Conservation (phyloP, 2,797 vertebrate genomes). For the Cirrhinus molitorella region DNA sequence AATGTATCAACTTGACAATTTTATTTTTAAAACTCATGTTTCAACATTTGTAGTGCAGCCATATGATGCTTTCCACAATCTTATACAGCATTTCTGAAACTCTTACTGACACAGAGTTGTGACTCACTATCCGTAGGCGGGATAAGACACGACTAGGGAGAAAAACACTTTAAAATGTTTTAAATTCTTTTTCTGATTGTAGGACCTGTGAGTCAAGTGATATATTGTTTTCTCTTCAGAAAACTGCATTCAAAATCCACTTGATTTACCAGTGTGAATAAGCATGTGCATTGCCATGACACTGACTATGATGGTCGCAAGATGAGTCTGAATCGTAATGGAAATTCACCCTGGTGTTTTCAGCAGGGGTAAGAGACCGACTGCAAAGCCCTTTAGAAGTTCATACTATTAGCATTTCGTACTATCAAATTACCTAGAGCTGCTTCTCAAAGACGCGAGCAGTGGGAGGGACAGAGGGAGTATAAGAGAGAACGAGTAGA, state of each 20-base stretch:
- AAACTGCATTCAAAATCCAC: background rate
- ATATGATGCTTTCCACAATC: background rate
- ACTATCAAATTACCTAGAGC: conserved; percentile 77
- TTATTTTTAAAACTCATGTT: background rate
- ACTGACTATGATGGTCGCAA: background rate
- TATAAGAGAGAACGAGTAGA: conserved; percentile 38
- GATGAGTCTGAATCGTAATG: background rate
- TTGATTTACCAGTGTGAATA: background rate
- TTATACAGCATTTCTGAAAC: background rate
- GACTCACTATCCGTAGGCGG: background rate
- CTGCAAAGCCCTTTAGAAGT: conserved; percentile 65
- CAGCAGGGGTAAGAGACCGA: conserved; percentile 4
- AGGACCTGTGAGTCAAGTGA: background rate
- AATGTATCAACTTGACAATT: no score
- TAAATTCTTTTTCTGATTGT: background rate
- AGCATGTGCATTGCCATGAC: background rate
- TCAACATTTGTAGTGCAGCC: background rate
- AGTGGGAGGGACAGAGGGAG: conserved; percentile 55
- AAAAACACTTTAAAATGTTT: background rate
- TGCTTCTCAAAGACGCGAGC: conserved; percentile 62
- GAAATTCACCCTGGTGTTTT: background rate
- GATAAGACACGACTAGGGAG: background rate
- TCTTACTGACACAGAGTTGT: background rate
- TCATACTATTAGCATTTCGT: conserved; percentile 54
- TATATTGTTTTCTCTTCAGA: background rate